Percentiles rank a stretch among this genome's conserved stretches.
Evolutionary conservation across 2,797 vertebrate genomes (phyloP).

Genomic region (Sitta carolinensis): DNA sequence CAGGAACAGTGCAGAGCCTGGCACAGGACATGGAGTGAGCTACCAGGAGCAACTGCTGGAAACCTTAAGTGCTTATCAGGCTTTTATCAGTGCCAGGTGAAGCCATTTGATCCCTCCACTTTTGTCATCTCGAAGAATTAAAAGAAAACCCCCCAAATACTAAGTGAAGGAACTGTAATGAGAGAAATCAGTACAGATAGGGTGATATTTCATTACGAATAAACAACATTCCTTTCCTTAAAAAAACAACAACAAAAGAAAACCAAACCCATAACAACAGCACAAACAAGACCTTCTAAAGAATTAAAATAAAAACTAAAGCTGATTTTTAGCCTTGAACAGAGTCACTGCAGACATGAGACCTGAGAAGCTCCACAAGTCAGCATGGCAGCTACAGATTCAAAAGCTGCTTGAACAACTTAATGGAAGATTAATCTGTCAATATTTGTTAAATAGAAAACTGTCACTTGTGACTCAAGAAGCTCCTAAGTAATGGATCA

Average conservation of each 20-base stretch:
- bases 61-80: not conserved
- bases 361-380: not conserved
- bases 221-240: slow-evolving; percentile 24
- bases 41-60: not conserved
- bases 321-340: not conserved
- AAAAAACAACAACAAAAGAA: not conserved
- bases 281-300: not conserved
- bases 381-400: not conserved
- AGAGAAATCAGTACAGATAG: not conserved
- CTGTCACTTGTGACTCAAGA: not conserved
- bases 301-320: not conserved
- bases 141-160: not conserved
- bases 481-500: not conserved
- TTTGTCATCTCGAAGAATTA: not conserved
- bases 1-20: not conserved
- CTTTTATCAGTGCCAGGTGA: not conserved
- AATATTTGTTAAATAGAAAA: slow-evolving; percentile 39
- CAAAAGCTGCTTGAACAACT: slow-evolving; percentile 34
- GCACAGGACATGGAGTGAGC: slow-evolving; percentile 19
- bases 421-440: slow-evolving; percentile 18
- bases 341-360: not conserved
- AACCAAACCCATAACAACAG: not conserved
- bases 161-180: not conserved
- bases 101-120: not conserved
- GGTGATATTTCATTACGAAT: not conserved